Percentiles rank a stretch among this genome's conserved stretches.
These are phyloP conservation scores for Clarias platycephalus DNA, from an alignment of 2,797 vertebrate genomes.

Conservation along the genomic window DNA sequence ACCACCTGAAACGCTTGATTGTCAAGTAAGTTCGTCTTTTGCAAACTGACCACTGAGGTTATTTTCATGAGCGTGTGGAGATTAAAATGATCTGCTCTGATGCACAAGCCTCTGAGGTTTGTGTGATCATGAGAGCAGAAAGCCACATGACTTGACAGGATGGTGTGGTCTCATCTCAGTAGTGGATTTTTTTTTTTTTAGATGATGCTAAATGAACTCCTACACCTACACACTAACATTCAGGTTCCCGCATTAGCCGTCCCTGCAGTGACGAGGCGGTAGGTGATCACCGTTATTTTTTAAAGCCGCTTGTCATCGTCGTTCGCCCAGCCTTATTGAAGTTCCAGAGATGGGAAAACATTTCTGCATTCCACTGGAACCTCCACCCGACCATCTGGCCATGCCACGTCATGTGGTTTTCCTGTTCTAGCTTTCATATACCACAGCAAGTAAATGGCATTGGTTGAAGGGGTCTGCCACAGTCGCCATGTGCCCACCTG, in stretches of 20 bases:
- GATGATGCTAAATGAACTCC: not conserved
- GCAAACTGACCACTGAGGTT: constrained; percentile 7
- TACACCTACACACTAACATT: constrained; percentile 10
- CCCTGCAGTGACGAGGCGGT: constrained; percentile 12
- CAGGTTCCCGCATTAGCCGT: not conserved
- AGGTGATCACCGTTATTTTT: not conserved
- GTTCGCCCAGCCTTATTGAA: constrained; percentile 25
- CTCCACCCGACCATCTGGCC: constrained; percentile 28
- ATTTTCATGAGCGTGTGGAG: constrained; percentile 5
- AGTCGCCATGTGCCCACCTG: constrained; percentile 37
- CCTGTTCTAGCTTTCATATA: constrained; percentile 25
- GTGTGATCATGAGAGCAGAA: constrained; percentile 12
- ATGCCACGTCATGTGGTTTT: constrained; percentile 39
- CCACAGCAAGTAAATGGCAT: constrained; percentile 15
- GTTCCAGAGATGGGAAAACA: constrained; percentile 51
- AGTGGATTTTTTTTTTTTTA: not conserved
- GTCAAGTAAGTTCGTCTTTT: not conserved
- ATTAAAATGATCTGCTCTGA: not conserved
- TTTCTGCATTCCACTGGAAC: constrained; percentile 49
- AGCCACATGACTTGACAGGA: constrained; percentile 1
- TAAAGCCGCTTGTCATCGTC: constrained; percentile 22
- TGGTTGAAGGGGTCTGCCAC: constrained; percentile 32
- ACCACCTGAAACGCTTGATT: not conserved
- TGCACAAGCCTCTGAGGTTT: constrained; percentile 8
- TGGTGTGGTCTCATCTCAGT: constrained; percentile 18